A percentile compares a stretch with the other conserved stretches of the same genome.
Conservation (phyloP, 2,113 vertebrate species). For the Corvus hawaiiensis region DNA sequence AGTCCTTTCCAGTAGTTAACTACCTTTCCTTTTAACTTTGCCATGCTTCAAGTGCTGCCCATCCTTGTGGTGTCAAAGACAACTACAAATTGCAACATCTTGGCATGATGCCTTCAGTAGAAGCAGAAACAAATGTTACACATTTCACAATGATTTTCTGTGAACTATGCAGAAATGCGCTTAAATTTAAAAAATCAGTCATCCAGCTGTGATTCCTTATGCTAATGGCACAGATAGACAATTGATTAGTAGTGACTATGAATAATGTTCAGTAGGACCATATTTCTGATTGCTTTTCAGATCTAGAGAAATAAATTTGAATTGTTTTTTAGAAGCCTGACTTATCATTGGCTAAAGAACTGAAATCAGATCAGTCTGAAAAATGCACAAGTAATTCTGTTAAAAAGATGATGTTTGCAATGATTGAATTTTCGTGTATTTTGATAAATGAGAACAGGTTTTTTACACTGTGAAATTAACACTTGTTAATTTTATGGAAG, state of each 20-base stretch:
- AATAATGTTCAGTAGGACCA: neutral
- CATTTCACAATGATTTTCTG: neutral
- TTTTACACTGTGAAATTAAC: neutral
- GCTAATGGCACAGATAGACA: neutral
- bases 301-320: neutral
- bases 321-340: neutral
- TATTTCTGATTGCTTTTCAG: neutral
- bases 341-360: neutral
- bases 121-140: neutral
- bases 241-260: neutral
- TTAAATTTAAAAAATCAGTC: neutral
- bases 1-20: neutral
- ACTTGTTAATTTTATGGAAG: neutral
- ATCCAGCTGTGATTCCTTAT: neutral
- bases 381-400: neutral
- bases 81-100: neutral
- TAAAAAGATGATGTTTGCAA: neutral
- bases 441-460: neutral
- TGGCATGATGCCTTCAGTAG: neutral
- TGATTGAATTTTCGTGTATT: neutral
- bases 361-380: neutral
- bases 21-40: neutral
- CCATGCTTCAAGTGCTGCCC: neutral
- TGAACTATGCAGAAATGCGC: neutral
- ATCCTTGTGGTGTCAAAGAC: neutral